Percentiles rank a stretch among this genome's conserved stretches.
These are phyloP conservation scores for Sebastes variabilis DNA, from an alignment of 2,797 vertebrate species.

Conservation along the genomic window DNA sequence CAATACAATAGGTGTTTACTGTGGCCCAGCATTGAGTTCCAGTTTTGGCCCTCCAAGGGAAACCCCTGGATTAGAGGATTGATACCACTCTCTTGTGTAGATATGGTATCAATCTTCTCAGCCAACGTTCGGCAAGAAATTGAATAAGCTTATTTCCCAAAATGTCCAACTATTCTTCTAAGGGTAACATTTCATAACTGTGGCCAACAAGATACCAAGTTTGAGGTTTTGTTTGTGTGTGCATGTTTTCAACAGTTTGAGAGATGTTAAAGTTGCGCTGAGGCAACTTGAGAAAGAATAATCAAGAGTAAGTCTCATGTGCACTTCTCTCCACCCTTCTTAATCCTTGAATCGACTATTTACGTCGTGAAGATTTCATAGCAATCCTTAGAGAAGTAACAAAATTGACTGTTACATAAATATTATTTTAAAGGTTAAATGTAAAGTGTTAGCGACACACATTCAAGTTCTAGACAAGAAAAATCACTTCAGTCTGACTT, in stretches of 20 bases:
- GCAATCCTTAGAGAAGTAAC: conserved; percentile 1
- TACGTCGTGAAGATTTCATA: conserved; percentile 15
- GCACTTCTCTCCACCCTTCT: conserved; percentile 25
- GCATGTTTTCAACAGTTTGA: conserved; percentile 12
- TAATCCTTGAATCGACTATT: conserved; percentile 2
- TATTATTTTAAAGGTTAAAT: conserved; percentile 41
- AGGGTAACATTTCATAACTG: neutral
- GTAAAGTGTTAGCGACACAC: conserved; percentile 46
- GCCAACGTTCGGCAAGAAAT: neutral
- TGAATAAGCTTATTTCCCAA: neutral
- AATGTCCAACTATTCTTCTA: neutral
- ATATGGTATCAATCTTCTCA: neutral
- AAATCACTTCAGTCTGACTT: conserved; percentile 42
- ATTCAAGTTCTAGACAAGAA: conserved; percentile 56
- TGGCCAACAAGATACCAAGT: neutral
- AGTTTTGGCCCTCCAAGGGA: too few species aligned
- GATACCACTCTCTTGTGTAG: neutral
- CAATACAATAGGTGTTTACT: too few species aligned
- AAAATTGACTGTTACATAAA: conserved; percentile 46
- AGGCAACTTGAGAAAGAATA: neutral
- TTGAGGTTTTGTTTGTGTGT: conserved; percentile 5
- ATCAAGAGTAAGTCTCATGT: conserved; percentile 9
- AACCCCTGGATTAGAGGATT: neutral
- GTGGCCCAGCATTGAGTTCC: too few species aligned
- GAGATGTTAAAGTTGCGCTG: neutral